Evolutionary conservation across 2,113 vertebrate genomes (phyloP).

Genomic region (Podarcis raffonei): DNA sequence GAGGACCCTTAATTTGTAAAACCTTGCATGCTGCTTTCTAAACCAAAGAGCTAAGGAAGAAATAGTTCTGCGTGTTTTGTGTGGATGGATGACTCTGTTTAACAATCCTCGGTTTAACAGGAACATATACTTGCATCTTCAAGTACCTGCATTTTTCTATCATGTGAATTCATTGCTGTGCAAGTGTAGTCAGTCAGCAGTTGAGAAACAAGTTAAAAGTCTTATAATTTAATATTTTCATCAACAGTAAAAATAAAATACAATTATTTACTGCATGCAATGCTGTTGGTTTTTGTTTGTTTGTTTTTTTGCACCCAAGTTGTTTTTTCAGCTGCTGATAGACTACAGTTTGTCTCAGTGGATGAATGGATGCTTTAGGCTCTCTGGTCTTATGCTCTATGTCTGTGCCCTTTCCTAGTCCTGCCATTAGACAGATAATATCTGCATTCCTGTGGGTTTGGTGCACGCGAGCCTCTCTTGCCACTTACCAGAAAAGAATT

Average conservation of each 20-base stretch:
- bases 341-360: not conserved
- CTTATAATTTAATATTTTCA: too few relatives aligned
- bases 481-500: not conserved
- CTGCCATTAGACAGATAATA: not conserved
- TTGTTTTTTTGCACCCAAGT: not conserved
- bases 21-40: not conserved
- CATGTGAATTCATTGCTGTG: rapidly evolving
- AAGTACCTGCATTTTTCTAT: not conserved
- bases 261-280: too few relatives aligned
- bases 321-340: not conserved
- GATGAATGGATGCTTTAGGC: not conserved
- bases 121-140: too few relatives aligned
- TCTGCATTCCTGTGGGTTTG: not conserved
- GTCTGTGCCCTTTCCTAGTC: rapidly evolving
- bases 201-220: too few relatives aligned
- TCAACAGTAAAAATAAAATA: too few relatives aligned
- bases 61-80: not conserved
- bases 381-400: not conserved
- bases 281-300: too few relatives aligned
- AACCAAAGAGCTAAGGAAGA: not conserved
- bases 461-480: not conserved
- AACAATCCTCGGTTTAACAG: not conserved
- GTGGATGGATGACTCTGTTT: not conserved
- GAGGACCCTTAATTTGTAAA: conserved; percentile 20
- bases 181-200: not conserved